phyloP scores from a whole-genome alignment of 2,888 invertebrate genomes.

The Phorcus lineatus region DNA sequence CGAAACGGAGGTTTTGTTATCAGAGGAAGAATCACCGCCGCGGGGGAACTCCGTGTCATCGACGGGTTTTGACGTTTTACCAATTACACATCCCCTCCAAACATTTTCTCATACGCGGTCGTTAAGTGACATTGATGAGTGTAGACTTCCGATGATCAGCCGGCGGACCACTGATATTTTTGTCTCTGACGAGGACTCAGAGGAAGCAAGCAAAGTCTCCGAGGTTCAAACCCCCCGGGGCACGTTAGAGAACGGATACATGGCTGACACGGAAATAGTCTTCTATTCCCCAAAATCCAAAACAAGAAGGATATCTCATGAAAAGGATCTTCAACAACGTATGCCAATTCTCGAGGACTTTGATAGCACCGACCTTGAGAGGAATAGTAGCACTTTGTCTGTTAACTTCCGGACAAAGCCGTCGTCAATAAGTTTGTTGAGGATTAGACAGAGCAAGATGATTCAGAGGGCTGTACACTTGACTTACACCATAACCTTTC shows the following conservation, averaged over 20 bases:
- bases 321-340: neutral
- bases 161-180: neutral
- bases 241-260: constrained; percentile 51
- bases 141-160: neutral
- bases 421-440: constrained; percentile 49
- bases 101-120: constrained; percentile 1
- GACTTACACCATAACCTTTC: constrained; percentile 78
- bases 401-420: constrained; percentile 37
- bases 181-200: constrained; percentile 1
- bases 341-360: constrained; percentile 14
- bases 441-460: constrained; percentile 71
- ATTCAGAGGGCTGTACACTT: constrained; percentile 78
- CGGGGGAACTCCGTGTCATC: constrained; percentile 12
- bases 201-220: constrained; percentile 20
- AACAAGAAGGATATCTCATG: neutral
- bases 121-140: neutral
- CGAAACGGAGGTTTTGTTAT: constrained; percentile 12
- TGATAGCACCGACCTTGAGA: constrained; percentile 20
- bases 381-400: constrained; percentile 21
- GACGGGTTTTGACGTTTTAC: constrained; percentile 6
- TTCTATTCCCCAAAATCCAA: constrained; percentile 17
- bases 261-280: constrained; percentile 57
- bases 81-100: constrained; percentile 6
- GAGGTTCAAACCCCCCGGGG: neutral
- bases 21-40: constrained; percentile 15